Conservation (phyloP, 1,140 invertebrate species). For the Microplitis demolitor region DNA sequence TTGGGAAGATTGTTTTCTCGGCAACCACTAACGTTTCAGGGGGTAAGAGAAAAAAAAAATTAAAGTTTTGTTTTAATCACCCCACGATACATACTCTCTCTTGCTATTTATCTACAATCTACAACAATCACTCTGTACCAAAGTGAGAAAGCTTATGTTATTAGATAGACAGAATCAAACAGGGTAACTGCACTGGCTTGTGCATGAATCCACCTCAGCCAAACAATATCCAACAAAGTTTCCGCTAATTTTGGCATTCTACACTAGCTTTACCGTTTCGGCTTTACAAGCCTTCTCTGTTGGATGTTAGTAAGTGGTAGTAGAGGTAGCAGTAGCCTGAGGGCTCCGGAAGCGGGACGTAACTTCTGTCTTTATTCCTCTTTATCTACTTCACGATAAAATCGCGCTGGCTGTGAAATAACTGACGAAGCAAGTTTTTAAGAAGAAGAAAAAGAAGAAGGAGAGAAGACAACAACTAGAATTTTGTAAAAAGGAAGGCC, state of each 20-base stretch:
- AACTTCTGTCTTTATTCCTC: constrained; percentile 13
- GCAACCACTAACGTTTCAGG: too few relatives aligned
- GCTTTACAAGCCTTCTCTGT: constrained; percentile 6
- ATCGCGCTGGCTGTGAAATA: constrained; percentile 12
- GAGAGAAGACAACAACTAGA: constrained; percentile 20
- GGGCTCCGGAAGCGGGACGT: constrained; percentile 12
- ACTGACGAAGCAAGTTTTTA: neutral
- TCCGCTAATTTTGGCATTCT: constrained; percentile 52
- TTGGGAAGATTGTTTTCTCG: too few relatives aligned
- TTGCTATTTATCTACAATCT: neutral
- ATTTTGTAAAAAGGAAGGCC: constrained; percentile 15
- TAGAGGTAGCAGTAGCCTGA: neutral
- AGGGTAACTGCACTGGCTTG: constrained; percentile 45
- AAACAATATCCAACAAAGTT: constrained; percentile 59
- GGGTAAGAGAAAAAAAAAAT: too few relatives aligned
- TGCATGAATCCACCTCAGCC: constrained; percentile 47
- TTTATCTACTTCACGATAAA: constrained; percentile 2
- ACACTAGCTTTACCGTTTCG: constrained; percentile 27
- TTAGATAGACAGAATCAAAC: constrained; percentile 32
- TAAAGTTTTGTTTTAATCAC: too few relatives aligned
- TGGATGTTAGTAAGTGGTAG: too few relatives aligned
- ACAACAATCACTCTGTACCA: neutral
- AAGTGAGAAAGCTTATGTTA: constrained; percentile 17
- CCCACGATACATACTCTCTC: too few relatives aligned
- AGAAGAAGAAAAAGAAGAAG: neutral